Conservation (phyloP, 1,140 invertebrate species). For the Euglossa dilemma region DNA sequence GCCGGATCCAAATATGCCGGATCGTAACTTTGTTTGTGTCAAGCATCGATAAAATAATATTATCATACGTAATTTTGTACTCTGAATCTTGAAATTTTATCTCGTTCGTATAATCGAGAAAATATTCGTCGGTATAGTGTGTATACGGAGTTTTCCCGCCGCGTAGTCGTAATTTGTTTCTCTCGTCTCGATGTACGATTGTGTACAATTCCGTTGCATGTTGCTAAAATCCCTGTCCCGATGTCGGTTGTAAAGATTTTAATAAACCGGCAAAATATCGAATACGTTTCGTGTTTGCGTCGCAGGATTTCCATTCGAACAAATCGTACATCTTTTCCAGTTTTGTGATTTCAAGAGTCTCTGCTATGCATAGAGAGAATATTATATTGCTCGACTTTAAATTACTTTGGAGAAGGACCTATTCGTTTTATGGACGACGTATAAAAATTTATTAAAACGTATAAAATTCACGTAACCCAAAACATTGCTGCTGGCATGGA, state of each 20-base stretch:
- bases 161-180: too few species aligned
- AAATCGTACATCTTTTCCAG: neutral
- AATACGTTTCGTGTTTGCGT: too few species aligned
- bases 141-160: too few species aligned
- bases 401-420: too few species aligned
- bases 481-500: neutral
- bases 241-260: neutral
- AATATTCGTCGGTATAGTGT: too few species aligned
- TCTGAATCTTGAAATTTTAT: too few species aligned
- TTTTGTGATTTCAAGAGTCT: neutral
- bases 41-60: too few species aligned
- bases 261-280: neutral
- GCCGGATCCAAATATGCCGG: neutral
- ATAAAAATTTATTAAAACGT: slow-evolving; percentile 3
- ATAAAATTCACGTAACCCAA: neutral
- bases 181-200: too few species aligned
- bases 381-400: neutral
- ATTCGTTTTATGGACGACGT: neutral
- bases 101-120: too few species aligned
- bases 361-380: neutral
- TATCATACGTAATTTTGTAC: too few species aligned
- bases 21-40: too few species aligned
- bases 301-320: neutral
- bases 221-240: neutral
- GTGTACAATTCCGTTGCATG: too few species aligned